Conservation (phyloP, 64 coral and sea anemone genomes). For the Catalaphyllia jardinei region DNA sequence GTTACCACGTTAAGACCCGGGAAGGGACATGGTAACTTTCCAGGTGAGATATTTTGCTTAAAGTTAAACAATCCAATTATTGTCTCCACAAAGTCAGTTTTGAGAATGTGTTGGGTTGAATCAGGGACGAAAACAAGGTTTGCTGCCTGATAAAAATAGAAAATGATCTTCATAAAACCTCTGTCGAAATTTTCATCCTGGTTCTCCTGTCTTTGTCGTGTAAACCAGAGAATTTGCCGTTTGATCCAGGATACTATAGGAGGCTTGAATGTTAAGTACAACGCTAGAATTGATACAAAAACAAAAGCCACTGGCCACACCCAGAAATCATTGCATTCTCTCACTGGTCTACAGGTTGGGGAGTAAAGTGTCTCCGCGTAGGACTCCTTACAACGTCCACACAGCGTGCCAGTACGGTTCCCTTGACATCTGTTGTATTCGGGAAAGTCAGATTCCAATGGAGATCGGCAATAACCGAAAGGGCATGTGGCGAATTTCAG, state of each 20-base stretch:
- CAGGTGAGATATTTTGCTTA: neutral
- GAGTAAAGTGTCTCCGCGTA: conserved; percentile 53
- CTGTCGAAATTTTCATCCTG: neutral
- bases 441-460: neutral
- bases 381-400: conserved; percentile 26
- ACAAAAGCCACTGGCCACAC: conserved; percentile 49
- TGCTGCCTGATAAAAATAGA: conserved; percentile 76
- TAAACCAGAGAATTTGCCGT: conserved; percentile 54
- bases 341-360: conserved; percentile 16
- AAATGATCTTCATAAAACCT: conserved; percentile 83
- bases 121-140: conserved; percentile 51
- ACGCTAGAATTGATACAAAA: conserved; percentile 30
- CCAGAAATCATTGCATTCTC: conserved; percentile 57
- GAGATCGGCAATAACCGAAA: conserved; percentile 56
- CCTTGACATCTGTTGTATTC: conserved; percentile 66
- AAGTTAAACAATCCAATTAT: conserved; percentile 81
- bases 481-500: conserved; percentile 68
- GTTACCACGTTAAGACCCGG: conserved; percentile 57
- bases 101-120: conserved; percentile 5
- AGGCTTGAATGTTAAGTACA: conserved; percentile 46
- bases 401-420: conserved; percentile 57
- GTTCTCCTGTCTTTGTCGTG: neutral
- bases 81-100: conserved; percentile 46
- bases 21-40: too few relatives aligned
- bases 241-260: conserved; percentile 43